Conservation (phyloP, 2,113 vertebrate species). For the Lates calcarifer region DNA sequence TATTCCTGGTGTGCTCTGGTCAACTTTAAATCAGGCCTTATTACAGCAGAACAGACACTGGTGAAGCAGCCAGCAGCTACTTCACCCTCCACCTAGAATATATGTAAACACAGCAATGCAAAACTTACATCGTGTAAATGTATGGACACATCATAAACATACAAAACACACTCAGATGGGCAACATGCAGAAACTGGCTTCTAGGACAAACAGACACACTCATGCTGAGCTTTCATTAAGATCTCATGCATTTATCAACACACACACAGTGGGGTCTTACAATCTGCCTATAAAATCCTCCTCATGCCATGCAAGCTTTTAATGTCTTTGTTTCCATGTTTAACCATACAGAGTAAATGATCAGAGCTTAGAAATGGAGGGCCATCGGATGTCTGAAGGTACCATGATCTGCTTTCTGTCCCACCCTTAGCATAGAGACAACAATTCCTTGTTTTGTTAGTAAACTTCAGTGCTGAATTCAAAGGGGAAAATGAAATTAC, state of each 20-base stretch:
- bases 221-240: conserved; percentile 41
- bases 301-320: neutral
- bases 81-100: neutral
- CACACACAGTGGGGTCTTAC: conserved; percentile 20
- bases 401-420: neutral
- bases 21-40: conserved; percentile 60
- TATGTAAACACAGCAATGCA: neutral
- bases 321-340: neutral
- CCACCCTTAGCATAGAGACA: neutral
- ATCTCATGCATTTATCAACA: conserved; percentile 33
- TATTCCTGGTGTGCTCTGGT: conserved; percentile 52
- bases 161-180: conserved; percentile 34
- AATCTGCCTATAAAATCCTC: neutral
- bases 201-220: conserved; percentile 2
- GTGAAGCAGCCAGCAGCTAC: conserved; percentile 37
- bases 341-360: neutral
- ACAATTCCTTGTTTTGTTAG: neutral
- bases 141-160: conserved; percentile 8
- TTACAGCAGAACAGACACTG: conserved; percentile 44
- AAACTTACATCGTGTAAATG: neutral
- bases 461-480: neutral
- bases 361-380: neutral
- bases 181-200: neutral
- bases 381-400: neutral
- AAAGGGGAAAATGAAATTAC: neutral